A percentile compares a stretch with the other conserved stretches of the same genome.
These are phyloP conservation scores for Colaptes auratus DNA, from an alignment of 2,113 vertebrate species.

Conservation along the genomic window DNA sequence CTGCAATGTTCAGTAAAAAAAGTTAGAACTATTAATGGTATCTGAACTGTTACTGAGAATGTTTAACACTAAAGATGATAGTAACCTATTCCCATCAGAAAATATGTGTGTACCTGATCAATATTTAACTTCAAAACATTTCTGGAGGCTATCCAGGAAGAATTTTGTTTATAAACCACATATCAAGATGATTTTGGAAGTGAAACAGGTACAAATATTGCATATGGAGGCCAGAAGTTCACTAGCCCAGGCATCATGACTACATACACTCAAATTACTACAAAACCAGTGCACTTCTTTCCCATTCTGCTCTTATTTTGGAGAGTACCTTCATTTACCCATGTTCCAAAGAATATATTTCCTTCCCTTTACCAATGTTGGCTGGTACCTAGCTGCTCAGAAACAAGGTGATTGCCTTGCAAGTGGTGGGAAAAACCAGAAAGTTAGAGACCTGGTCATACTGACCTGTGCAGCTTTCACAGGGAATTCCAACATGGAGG, in stretches of 20 bases:
- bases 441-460: neutral
- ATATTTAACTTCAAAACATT: neutral
- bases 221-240: neutral
- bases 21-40: neutral
- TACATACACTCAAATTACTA: neutral
- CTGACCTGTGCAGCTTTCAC: neutral
- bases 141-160: neutral
- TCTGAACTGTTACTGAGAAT: neutral
- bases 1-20: neutral
- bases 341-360: accelerated
- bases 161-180: neutral
- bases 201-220: neutral
- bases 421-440: neutral
- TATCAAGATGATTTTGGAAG: neutral
- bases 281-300: neutral
- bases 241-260: neutral
- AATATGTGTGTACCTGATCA: neutral
- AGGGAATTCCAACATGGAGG: neutral
- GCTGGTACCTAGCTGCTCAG: neutral
- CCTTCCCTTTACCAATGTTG: neutral
- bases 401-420: neutral
- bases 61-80: neutral
- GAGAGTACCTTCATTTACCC: neutral
- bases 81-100: neutral
- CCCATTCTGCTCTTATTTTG: neutral